A percentile compares a stretch with the other conserved stretches of the same genome.
Conservation (phyloP, 2,888 invertebrate species). For the Cordilura impudica region DNA sequence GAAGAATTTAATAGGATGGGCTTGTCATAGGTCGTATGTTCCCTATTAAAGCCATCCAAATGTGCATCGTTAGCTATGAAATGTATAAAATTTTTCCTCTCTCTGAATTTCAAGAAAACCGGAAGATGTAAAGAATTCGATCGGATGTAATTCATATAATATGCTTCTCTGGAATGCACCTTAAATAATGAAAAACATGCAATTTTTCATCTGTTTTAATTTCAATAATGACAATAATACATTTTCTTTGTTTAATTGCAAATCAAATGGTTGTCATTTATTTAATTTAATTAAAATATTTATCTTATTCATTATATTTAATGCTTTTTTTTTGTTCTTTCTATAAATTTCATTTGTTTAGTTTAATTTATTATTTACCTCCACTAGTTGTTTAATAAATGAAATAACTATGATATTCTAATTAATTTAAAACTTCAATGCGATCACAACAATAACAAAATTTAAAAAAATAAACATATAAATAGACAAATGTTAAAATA, state of each 20-base stretch:
- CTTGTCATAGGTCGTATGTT: no score
- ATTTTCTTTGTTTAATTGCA: background rate
- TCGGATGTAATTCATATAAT: no score
- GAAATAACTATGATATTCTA: conserved; percentile 37
- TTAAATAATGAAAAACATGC: no score
- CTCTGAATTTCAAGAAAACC: no score
- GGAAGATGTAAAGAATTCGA: no score
- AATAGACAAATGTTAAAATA: conserved; percentile 11
- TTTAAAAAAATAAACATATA: conserved; percentile 1
- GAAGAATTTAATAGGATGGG: no score
- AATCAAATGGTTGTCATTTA: background rate
- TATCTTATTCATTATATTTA: background rate
- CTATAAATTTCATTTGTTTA: conserved; percentile 46
- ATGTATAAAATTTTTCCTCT: no score
- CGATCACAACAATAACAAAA: conserved; percentile 2
- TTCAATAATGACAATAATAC: no score
- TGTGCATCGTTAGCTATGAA: no score
- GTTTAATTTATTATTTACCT: conserved; percentile 51
- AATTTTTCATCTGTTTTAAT: no score
- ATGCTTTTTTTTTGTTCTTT: background rate
- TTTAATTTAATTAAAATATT: background rate
- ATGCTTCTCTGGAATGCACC: no score
- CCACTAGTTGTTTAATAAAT: conserved; percentile 52
- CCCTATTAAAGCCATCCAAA: no score
- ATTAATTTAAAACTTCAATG: conserved; percentile 29